Percentiles rank a stretch among this genome's conserved stretches.
These are phyloP conservation scores for Melipona beecheii DNA, from an alignment of 2,888 invertebrate species.

Conservation along the genomic window DNA sequence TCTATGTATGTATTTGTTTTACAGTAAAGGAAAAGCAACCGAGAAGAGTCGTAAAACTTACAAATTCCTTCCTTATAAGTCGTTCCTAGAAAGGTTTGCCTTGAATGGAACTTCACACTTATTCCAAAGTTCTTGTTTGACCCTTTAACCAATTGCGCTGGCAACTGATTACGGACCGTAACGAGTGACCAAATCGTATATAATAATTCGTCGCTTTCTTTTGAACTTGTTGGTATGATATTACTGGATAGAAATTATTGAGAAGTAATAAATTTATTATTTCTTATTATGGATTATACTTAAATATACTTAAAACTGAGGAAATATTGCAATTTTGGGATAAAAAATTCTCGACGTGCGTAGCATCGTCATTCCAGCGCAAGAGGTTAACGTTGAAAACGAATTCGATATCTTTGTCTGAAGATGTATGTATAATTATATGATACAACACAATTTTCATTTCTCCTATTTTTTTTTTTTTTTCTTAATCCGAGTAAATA, in stretches of 20 bases:
- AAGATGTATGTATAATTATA: not conserved
- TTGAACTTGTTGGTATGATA: too few relatives aligned
- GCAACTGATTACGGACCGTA: too few relatives aligned
- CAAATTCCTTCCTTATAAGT: slow-evolving; percentile 43
- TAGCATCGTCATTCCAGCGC: too few relatives aligned
- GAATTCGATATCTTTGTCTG: slow-evolving; percentile 1
- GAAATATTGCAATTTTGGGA: too few relatives aligned
- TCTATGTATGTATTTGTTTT: slow-evolving; percentile 48
- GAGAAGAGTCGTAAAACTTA: slow-evolving; percentile 42
- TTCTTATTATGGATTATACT: too few relatives aligned
- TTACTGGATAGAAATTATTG: too few relatives aligned
- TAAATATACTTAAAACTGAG: too few relatives aligned
- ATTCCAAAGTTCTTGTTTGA: slow-evolving; percentile 13
- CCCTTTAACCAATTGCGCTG: slow-evolving; percentile 1
- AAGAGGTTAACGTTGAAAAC: not conserved
- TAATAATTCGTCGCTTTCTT: too few relatives aligned
- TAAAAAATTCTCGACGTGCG: too few relatives aligned
- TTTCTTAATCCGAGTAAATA: not conserved
- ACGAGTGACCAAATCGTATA: too few relatives aligned
- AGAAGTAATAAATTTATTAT: too few relatives aligned
- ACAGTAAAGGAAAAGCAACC: slow-evolving; percentile 36
- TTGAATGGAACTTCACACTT: slow-evolving; percentile 22
- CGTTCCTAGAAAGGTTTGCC: slow-evolving; percentile 30
- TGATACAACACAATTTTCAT: not conserved
- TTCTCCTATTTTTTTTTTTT: not conserved